phyloP scores from a whole-genome alignment of 2,888 invertebrate species.

The Creontiades dilutus region DNA sequence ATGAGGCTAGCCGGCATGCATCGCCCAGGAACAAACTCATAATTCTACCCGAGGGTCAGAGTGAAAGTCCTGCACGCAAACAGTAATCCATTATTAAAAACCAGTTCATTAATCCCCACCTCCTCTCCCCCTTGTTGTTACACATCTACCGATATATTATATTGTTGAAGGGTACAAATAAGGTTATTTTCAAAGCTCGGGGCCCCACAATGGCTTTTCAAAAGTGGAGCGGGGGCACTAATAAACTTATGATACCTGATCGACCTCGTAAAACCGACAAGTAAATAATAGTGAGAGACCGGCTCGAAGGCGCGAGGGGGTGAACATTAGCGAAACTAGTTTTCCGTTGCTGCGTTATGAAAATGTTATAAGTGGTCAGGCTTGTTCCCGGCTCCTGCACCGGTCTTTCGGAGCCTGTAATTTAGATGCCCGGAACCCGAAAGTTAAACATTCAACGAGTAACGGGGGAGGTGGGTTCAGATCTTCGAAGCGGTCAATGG shows the following conservation, averaged over 20 bases:
- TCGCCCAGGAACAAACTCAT: not conserved
- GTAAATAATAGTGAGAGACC: slow-evolving; percentile 44
- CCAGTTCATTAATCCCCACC: slow-evolving; percentile 20
- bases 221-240: slow-evolving; percentile 33
- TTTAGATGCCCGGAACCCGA: slow-evolving; percentile 40
- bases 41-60: not conserved
- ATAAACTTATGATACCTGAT: slow-evolving; percentile 49
- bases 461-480: slow-evolving; percentile 27
- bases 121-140: not conserved
- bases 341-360: slow-evolving; percentile 51
- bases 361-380: slow-evolving; percentile 49
- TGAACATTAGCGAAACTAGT: slow-evolving; percentile 53
- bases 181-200: slow-evolving; percentile 41
- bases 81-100: slow-evolving; percentile 30
- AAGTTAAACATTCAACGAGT: slow-evolving; percentile 56
- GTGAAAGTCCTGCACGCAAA: slow-evolving; percentile 26
- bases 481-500: not conserved
- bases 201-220: slow-evolving; percentile 16
- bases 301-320: not conserved
- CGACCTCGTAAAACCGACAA: slow-evolving; percentile 52
- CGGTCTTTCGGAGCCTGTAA: slow-evolving; percentile 45
- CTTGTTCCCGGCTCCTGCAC: slow-evolving; percentile 35
- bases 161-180: slow-evolving; percentile 48
- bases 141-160: slow-evolving; percentile 9
- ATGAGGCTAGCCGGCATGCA: not conserved